Conservation (phyloP, 2,888 invertebrate genomes). For the Leptinotarsa peninsularis region DNA sequence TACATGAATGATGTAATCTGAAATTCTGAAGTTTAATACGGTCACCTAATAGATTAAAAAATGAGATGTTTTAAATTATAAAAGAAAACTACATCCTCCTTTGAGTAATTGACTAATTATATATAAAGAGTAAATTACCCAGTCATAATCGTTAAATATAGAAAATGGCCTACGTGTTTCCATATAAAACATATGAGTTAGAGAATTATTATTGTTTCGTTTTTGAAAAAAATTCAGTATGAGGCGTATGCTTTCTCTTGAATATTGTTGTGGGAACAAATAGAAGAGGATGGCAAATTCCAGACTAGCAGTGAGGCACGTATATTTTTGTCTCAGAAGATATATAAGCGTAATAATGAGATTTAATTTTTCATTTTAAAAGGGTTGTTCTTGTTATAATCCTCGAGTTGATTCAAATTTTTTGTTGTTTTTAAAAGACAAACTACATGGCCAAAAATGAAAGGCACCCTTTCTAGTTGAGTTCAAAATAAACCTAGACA, state of each 20-base stretch:
- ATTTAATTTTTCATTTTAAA: too few species aligned
- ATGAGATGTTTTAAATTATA: constrained; percentile 39
- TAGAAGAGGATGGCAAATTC: too few species aligned
- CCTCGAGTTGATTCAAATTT: too few species aligned
- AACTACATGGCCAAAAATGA: too few species aligned
- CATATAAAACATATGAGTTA: constrained; percentile 27
- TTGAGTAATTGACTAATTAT: constrained; percentile 45
- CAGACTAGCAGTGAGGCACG: too few species aligned
- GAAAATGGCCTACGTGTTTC: constrained; percentile 40
- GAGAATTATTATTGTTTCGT: constrained; percentile 7
- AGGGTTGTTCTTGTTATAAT: too few species aligned
- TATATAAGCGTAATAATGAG: too few species aligned
- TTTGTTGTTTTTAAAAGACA: too few species aligned
- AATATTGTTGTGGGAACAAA: constrained; percentile 1
- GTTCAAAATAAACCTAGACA: too few species aligned
- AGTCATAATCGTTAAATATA: constrained; percentile 47
- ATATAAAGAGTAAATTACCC: constrained; percentile 46
- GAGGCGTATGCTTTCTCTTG: neutral
- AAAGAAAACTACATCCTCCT: constrained; percentile 46
- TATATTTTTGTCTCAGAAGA: too few species aligned
- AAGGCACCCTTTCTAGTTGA: too few species aligned
- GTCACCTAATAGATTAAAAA: constrained; percentile 23
- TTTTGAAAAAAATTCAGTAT: neutral
- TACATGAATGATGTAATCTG: constrained; percentile 29
- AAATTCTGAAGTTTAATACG: constrained; percentile 26